phyloP scores from a whole-genome alignment of 2,888 invertebrate genomes.

The Ophion slaviceki region DNA sequence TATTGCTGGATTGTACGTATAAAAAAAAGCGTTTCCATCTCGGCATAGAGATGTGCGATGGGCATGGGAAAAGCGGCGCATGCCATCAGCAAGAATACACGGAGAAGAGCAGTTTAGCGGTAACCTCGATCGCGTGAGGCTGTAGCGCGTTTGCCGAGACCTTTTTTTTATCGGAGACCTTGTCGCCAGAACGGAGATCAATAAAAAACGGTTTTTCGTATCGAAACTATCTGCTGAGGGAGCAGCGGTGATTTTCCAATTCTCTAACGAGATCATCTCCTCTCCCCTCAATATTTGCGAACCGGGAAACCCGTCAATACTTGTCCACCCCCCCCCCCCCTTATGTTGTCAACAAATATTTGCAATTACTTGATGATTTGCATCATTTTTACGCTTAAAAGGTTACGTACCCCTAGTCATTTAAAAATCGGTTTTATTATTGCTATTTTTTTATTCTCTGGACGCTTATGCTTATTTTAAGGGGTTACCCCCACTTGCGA shows the following conservation, averaged over 20 bases:
- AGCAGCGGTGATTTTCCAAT: neutral
- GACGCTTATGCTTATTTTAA: no score
- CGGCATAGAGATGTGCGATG: neutral
- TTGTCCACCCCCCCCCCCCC: no score
- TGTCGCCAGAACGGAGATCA: conserved; percentile 17
- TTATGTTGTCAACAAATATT: no score
- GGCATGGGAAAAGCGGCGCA: conserved; percentile 38
- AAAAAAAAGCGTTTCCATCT: conserved; percentile 9
- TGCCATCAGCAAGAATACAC: conserved; percentile 19
- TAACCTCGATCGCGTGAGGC: conserved; percentile 27
- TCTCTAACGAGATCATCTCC: no score
- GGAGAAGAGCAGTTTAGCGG: neutral
- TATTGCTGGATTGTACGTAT: neutral
- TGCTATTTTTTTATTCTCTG: no score
- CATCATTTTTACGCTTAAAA: no score
- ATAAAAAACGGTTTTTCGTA: conserved; percentile 40
- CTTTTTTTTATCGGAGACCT: conserved; percentile 20
- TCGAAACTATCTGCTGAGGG: conserved; percentile 38
- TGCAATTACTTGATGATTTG: no score
- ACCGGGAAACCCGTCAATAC: no score
- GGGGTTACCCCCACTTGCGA: no score
- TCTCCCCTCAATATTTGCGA: no score
- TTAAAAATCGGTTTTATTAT: no score
- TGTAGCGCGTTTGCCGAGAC: conserved; percentile 36
- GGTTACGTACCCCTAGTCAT: no score